Percentiles rank a stretch among this genome's conserved stretches.
Conservation (phyloP, 2,113 vertebrate species). For the Malurus melanocephalus region DNA sequence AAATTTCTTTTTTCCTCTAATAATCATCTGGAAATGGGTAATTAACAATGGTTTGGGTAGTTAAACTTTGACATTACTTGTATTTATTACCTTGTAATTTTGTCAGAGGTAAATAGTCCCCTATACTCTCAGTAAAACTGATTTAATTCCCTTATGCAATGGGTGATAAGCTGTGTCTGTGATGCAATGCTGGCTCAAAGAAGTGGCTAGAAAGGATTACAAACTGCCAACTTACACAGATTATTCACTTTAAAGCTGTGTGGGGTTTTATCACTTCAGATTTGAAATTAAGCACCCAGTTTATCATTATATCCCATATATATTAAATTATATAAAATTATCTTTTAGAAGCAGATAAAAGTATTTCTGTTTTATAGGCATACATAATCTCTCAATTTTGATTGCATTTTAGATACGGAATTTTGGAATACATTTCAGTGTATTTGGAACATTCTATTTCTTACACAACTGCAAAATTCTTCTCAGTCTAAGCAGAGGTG, state of each 20-base stretch:
- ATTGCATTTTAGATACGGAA: background rate
- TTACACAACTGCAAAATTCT: background rate
- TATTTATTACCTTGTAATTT: constrained; percentile 70
- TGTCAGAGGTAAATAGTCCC: constrained; percentile 59
- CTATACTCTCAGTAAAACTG: constrained; percentile 26
- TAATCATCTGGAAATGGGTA: constrained; percentile 65
- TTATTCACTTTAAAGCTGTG: background rate
- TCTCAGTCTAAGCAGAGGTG: background rate
- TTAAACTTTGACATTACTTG: constrained; percentile 72
- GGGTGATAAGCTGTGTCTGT: constrained; percentile 13
- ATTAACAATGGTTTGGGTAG: constrained; percentile 69
- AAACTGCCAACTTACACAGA: background rate
- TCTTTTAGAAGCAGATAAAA: background rate
- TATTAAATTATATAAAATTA: constrained; percentile 17
- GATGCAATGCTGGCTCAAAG: constrained; percentile 12
- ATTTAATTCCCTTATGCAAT: constrained; percentile 35
- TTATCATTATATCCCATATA: background rate
- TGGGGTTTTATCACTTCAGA: background rate
- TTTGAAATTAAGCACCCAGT: constrained; percentile 6
- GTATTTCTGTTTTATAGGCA: background rate
- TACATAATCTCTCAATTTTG: background rate
- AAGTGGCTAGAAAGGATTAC: constrained; percentile 30
- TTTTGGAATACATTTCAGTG: background rate
- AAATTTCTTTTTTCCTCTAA: constrained; percentile 44
- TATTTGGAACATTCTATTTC: background rate